phyloP scores from a whole-genome alignment of 2,888 invertebrate genomes.

The Euspilapteryx auroguttella region DNA sequence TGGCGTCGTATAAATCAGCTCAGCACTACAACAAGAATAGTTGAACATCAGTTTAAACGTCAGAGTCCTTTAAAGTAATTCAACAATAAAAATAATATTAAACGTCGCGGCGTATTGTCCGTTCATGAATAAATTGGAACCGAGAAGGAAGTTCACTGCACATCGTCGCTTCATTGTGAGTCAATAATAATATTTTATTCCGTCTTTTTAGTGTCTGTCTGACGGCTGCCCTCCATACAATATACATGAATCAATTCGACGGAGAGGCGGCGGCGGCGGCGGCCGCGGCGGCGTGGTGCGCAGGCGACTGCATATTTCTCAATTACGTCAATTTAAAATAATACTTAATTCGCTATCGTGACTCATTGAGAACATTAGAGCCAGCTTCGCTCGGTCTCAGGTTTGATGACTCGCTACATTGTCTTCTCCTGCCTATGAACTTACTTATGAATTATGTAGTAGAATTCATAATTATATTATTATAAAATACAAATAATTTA shows the following conservation, averaged over 20 bases:
- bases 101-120: not conserved
- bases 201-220: slow-evolving; percentile 1
- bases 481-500: too few relatives aligned
- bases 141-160: slow-evolving; percentile 1
- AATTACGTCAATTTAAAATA: slow-evolving; percentile 62
- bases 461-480: too few relatives aligned
- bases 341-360: slow-evolving; percentile 60
- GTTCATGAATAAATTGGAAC: not conserved
- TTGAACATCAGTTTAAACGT: too few relatives aligned
- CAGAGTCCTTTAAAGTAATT: too few relatives aligned
- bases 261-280: slow-evolving; percentile 15
- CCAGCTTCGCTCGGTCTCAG: too few relatives aligned
- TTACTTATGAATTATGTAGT: too few relatives aligned
- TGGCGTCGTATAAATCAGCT: too few relatives aligned
- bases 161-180: slow-evolving; percentile 3
- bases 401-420: too few relatives aligned
- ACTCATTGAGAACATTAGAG: slow-evolving; percentile 42
- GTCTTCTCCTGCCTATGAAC: too few relatives aligned
- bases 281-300: slow-evolving; percentile 17
- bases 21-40: too few relatives aligned
- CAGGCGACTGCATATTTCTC: slow-evolving; percentile 58
- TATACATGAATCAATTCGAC: slow-evolving; percentile 54
- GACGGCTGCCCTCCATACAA: slow-evolving; percentile 2
- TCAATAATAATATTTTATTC: slow-evolving; percentile 5
- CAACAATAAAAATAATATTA: not conserved